Base-by-base conservation (phyloP, 1,140 invertebrate species). In the Choristoneura fumiferana region DNA sequence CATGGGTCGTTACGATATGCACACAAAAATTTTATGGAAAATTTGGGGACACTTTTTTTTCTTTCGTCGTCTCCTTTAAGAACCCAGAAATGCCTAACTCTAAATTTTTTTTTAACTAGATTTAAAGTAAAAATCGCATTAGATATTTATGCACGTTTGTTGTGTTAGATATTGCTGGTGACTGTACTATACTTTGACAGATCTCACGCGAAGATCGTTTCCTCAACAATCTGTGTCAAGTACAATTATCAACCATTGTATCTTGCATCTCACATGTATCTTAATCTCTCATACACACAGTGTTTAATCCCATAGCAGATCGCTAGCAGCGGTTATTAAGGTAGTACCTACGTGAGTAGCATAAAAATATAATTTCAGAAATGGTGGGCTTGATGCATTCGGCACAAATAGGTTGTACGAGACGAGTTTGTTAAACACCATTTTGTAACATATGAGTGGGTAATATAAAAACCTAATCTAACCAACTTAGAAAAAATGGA, bases 181-280 rank as follows among this genome's bases (percentile, higher is more conserved):
- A n/a, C n/a, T 29, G 22, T 29, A 29, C 22, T 6, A 29, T 29
- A 29, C 22, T 29, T 29, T 29, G 22, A 29, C 22, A 29, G 2
- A 29, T n/a, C 12, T 54, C 37, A 64, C 63, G 56, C 59, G 60
- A 68, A 67, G 54, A 75, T 72, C 57, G 60, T 73, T 71, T 76
- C 71, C 69, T 67, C 53, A 55, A 60, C 58, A 65, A 82, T 75
- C 72, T 80, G 63, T 80, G 79, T 82, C 76, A 82, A 78, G 79
- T 76, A 35, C 70, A 60, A 54, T 6, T 29, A 53, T 29, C 57
- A 60, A 14, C 14, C 45, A 57, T 37, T 34, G 54, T 58, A 54
- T 36, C 1, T 22, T 12, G 8, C 10, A 38, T 13, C 14, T 22
- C 17, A 13, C 13, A 39, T n/a, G 22, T 40, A 36, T 58, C 34